Evolutionary conservation across 2,888 invertebrate species (phyloP).

Genomic region (Incurvaria masculella): DNA sequence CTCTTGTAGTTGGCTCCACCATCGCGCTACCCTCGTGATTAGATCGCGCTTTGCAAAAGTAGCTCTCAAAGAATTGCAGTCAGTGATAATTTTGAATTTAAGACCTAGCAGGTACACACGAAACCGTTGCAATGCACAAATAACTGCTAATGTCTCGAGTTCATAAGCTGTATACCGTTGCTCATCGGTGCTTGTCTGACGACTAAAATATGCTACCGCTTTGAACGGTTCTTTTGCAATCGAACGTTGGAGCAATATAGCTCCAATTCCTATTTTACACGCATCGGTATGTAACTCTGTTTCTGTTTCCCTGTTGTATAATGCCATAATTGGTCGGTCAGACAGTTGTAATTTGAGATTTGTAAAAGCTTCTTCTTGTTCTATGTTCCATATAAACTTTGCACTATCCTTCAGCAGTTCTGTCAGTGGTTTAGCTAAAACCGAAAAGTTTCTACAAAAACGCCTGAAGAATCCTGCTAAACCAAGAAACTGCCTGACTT

Average conservation of each 20-base stretch:
- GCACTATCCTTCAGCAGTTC: conserved; percentile 13
- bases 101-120: conserved; percentile 21
- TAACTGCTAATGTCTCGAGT: conserved; percentile 22
- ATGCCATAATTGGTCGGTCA: conserved; percentile 18
- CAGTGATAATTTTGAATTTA: conserved; percentile 21
- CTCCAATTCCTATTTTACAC: conserved; percentile 20
- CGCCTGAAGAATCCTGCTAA: conserved; percentile 17
- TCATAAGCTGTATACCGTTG: conserved; percentile 16
- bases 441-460: conserved; percentile 14
- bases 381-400: conserved; percentile 12
- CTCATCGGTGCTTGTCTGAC: conserved; percentile 16
- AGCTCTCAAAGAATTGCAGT: conserved; percentile 23
- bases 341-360: conserved; percentile 6
- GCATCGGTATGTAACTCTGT: conserved; percentile 26
- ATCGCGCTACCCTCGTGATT: conserved; percentile 20
- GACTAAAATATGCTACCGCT: conserved; percentile 15
- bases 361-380: conserved; percentile 7
- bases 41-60: conserved; percentile 21
- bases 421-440: conserved; percentile 14
- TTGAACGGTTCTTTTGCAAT: no score
- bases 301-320: conserved; percentile 20
- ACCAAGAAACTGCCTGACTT: conserved; percentile 17
- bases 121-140: conserved; percentile 23
- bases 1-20: conserved; percentile 24
- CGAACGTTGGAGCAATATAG: conserved; percentile 19